Conservation (phyloP, 2,797 vertebrate species). For the Pangasius djambal region DNA sequence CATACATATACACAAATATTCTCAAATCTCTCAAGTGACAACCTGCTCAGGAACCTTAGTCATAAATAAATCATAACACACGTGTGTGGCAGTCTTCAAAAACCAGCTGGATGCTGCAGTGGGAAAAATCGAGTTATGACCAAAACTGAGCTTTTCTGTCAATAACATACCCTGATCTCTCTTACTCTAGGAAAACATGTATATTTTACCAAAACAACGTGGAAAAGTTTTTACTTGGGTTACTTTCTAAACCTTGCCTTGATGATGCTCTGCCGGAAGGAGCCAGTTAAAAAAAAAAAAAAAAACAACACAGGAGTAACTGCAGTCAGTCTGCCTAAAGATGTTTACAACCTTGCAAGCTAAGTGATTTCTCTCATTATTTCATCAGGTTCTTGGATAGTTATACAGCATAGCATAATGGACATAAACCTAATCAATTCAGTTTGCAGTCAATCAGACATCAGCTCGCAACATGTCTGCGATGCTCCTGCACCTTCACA, state of each 20-base stretch:
- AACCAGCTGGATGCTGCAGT: background rate
- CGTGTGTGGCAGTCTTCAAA: background rate
- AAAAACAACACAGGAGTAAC: background rate
- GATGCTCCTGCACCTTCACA: background rate
- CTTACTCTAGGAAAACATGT: background rate
- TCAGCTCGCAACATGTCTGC: background rate
- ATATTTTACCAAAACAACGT: background rate
- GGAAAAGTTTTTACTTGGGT: background rate
- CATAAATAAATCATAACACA: conserved; percentile 8
- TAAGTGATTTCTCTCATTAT: background rate
- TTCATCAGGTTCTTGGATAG: background rate
- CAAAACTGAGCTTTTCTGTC: background rate
- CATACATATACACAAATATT: background rate
- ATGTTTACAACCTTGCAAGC: background rate
- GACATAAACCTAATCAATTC: background rate
- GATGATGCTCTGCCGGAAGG: background rate
- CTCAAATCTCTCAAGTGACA: background rate
- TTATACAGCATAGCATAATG: background rate
- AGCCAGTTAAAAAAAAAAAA: background rate
- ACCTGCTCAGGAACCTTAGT: background rate
- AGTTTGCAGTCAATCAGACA: background rate
- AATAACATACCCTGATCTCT: background rate
- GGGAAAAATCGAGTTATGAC: background rate
- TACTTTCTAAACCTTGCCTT: too few species aligned
- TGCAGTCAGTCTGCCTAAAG: background rate